phyloP scores from a whole-genome alignment of 2,888 invertebrate species.

The Chydorus sphaericus region DNA sequence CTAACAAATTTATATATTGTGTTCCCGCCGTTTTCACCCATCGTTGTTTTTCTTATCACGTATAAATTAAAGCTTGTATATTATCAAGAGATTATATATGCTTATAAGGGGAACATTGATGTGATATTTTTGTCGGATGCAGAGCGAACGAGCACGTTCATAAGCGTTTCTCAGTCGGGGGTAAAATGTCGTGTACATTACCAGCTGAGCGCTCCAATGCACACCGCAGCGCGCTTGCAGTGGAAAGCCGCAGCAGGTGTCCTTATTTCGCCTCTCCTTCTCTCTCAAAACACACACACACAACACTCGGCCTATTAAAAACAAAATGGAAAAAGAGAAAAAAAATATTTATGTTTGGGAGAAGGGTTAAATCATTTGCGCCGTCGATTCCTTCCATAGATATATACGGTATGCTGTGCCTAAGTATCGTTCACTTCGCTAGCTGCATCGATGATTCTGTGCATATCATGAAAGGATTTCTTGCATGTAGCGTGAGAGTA shows the following conservation, averaged over 20 bases:
- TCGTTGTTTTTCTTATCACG: neutral
- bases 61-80: neutral
- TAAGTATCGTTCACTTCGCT: too few species aligned
- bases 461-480: too few species aligned
- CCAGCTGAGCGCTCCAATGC: conserved; percentile 3
- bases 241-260: conserved; percentile 1
- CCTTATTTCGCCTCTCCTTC: neutral
- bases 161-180: conserved; percentile 3
- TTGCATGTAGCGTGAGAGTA: too few species aligned
- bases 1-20: neutral
- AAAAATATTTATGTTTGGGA: too few species aligned
- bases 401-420: too few species aligned
- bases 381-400: conserved; percentile 7
- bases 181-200: conserved; percentile 8
- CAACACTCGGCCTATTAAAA: neutral
- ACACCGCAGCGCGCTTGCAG: conserved; percentile 1
- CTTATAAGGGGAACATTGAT: too few species aligned
- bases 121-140: too few species aligned
- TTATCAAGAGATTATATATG: neutral
- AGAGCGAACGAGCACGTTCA: too few species aligned
- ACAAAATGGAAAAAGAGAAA: too few species aligned
- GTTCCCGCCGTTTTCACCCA: neutral
- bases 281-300: conserved; percentile 2
- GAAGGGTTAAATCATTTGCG: conserved; percentile 1
- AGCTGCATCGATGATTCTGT: too few species aligned